These are phyloP conservation scores for Orchesella cincta DNA, from an alignment of 1,140 invertebrate genomes.

Conservation along the genomic window DNA sequence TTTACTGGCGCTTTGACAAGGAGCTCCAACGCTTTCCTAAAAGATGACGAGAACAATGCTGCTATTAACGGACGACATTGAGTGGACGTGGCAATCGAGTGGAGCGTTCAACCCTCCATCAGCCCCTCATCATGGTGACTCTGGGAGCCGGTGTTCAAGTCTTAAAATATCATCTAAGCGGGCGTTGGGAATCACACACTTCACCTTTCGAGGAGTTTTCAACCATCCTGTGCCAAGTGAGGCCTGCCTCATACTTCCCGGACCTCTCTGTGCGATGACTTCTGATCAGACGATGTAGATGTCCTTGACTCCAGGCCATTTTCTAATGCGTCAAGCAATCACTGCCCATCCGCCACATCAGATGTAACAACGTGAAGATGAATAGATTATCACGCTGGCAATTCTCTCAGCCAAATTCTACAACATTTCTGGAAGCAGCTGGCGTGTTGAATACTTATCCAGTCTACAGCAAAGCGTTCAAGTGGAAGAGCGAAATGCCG, in stretches of 20 bases:
- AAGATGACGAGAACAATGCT: no score
- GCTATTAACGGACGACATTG: no score
- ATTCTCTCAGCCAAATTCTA: no score
- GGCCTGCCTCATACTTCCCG: constrained; percentile 52
- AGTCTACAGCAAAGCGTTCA: no score
- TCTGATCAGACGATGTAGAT: constrained; percentile 51
- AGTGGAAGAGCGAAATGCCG: no score
- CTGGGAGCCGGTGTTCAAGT: constrained; percentile 52
- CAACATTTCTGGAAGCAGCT: no score
- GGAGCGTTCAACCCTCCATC: constrained; percentile 52
- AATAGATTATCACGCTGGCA: no score
- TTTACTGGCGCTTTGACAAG: constrained; percentile 39
- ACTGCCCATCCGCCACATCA: no score
- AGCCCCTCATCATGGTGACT: constrained; percentile 51
- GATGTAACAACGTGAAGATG: no score
- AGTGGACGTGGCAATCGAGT: no score
- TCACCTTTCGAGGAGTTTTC: constrained; percentile 52
- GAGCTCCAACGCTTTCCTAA: no score
- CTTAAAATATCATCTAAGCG: constrained; percentile 48
- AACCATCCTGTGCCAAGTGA: constrained; percentile 51
- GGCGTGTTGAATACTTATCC: no score
- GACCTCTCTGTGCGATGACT: constrained; percentile 48
- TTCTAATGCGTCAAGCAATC: constrained; percentile 45
- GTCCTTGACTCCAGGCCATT: constrained; percentile 51
- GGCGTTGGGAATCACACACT: neutral